phyloP scores from a whole-genome alignment of 2,113 vertebrate species.

The Casuarius casuarius region DNA sequence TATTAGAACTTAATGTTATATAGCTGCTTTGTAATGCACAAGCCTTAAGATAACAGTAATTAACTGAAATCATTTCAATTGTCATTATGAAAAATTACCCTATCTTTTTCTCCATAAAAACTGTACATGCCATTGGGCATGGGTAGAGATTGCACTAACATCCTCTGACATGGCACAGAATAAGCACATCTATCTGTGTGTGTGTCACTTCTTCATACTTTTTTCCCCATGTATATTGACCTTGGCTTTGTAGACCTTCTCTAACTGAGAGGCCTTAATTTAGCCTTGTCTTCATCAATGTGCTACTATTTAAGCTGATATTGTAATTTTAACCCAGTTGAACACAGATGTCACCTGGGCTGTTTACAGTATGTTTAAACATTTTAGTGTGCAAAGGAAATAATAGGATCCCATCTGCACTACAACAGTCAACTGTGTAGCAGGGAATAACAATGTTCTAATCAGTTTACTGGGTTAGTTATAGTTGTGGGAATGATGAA shows the following conservation, averaged over 20 bases:
- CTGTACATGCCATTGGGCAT: neutral
- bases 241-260: neutral
- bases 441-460: neutral
- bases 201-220: neutral
- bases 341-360: neutral
- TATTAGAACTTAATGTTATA: neutral
- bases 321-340: neutral
- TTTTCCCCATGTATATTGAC: neutral
- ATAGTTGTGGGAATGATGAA: neutral
- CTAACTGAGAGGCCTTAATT: neutral
- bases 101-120: neutral
- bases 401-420: neutral
- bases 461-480: neutral
- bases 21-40: neutral
- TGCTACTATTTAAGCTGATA: neutral
- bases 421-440: neutral
- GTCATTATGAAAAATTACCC: neutral
- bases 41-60: neutral
- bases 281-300: neutral
- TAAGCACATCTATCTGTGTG: neutral
- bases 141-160: neutral
- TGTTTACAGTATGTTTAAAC: neutral
- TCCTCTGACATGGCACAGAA: rapidly evolving
- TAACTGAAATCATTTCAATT: neutral
- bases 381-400: neutral